Evolutionary conservation across 2,797 vertebrate species (phyloP).

Genomic region (Chromobotia macracanthus): DNA sequence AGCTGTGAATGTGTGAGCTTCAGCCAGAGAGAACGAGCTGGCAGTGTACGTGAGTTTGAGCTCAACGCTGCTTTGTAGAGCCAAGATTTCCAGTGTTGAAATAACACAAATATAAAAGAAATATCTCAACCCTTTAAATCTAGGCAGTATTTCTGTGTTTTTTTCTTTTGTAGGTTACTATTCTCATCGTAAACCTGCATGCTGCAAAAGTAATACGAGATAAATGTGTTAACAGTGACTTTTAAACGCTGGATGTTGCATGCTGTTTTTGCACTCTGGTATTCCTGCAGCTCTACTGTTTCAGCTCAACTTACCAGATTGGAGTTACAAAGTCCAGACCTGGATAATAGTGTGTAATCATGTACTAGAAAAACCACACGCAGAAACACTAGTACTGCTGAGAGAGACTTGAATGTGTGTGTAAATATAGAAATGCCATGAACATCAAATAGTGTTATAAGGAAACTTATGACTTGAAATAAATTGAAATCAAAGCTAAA

Average conservation of each 20-base stretch:
- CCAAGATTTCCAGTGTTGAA: background rate
- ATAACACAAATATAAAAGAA: no score
- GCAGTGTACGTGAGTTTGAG: background rate
- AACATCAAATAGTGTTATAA: no score
- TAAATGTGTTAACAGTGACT: constrained; percentile 45
- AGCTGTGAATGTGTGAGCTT: no score
- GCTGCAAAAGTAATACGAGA: constrained; percentile 27
- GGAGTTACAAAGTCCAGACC: constrained; percentile 38
- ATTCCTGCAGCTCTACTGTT: constrained; percentile 3
- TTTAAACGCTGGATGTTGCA: constrained; percentile 43
- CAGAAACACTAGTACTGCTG: no score
- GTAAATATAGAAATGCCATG: no score
- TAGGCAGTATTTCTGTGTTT: background rate
- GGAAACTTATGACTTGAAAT: no score
- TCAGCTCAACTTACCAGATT: constrained; percentile 17
- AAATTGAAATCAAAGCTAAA: no score
- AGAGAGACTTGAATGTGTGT: no score
- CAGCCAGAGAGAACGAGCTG: no score
- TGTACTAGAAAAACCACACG: no score
- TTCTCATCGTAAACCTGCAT: constrained; percentile 16
- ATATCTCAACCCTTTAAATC: no score
- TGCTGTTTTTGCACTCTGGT: constrained; percentile 11
- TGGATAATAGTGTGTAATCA: constrained; percentile 23
- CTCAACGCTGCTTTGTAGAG: no score
- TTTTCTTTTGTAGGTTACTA: background rate